Percentiles rank a stretch among this genome's conserved stretches.
phyloP scores from a whole-genome alignment of 2,113 vertebrate genomes.

The Rhizomys pruinosus region DNA sequence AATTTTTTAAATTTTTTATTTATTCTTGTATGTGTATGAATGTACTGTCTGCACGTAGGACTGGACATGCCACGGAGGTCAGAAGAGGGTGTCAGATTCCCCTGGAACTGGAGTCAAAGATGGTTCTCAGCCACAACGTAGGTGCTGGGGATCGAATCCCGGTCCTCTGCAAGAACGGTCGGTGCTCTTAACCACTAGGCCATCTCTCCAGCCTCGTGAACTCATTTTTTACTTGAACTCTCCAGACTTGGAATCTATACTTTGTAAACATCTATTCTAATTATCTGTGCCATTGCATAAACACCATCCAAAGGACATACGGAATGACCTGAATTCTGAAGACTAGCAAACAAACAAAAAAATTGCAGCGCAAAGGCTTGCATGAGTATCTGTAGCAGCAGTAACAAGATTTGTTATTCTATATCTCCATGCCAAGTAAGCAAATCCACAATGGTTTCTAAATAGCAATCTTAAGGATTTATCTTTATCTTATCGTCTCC shows the following conservation, averaged over 20 bases:
- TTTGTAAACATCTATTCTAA: not conserved
- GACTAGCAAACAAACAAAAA: not conserved
- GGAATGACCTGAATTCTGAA: not conserved
- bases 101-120: too few species aligned
- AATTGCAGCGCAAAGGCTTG: conserved; percentile 2
- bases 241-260: conserved; percentile 11
- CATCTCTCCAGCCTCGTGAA: too few species aligned
- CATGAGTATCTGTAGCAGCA: not conserved
- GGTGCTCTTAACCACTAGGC: too few species aligned
- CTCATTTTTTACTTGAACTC: conserved; percentile 40
- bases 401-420: not conserved
- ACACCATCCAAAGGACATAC: not conserved
- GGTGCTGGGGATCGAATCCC: too few species aligned
- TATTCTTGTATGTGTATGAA: too few species aligned
- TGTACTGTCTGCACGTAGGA: too few species aligned
- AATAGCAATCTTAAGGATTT: conserved; percentile 32
- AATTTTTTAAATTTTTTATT: too few species aligned
- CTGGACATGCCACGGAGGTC: too few species aligned
- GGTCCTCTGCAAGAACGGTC: too few species aligned
- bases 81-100: too few species aligned
- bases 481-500: conserved; percentile 46
- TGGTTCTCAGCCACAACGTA: too few species aligned
- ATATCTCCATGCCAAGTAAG: not conserved
- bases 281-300: not conserved
- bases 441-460: not conserved